phyloP scores from a whole-genome alignment of 92 coral and sea anemone genomes.

The Parazoanthus swiftii region DNA sequence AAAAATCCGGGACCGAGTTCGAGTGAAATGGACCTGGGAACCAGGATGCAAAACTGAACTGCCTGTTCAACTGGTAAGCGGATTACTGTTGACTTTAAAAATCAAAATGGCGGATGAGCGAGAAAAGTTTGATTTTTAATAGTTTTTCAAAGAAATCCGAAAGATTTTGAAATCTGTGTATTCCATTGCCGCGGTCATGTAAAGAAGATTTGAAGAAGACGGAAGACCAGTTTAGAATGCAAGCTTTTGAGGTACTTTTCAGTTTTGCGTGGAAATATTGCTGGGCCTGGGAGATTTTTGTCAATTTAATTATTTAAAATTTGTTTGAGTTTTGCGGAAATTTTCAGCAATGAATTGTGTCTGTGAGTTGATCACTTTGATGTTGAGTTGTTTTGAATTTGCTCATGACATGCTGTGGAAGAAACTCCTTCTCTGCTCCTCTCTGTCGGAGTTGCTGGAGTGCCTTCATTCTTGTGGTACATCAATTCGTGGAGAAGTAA shows the following conservation, averaged over 20 bases:
- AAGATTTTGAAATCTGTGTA: conserved; percentile 7
- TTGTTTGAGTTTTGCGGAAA: conserved; percentile 1
- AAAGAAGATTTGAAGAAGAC: not conserved
- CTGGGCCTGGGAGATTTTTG: conserved; percentile 16
- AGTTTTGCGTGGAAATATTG: conserved; percentile 2
- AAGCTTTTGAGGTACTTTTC: conserved; percentile 15
- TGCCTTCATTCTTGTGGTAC: not conserved
- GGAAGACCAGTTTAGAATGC: conserved; percentile 3
- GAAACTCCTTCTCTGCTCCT: conserved; percentile 17
- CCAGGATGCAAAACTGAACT: no score
- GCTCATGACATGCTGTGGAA: not conserved
- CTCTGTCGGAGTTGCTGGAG: not conserved
- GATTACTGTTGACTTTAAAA: no score
- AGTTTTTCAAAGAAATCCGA: no score
- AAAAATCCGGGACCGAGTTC: no score
- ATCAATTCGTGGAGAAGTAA: conserved; percentile 9
- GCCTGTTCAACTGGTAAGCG: no score
- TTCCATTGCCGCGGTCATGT: not conserved
- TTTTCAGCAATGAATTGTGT: conserved; percentile 15
- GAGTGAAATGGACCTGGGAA: no score
- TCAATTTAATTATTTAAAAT: conserved; percentile 11
- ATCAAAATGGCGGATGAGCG: no score
- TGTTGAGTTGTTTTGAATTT: not conserved
- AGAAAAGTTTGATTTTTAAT: no score
- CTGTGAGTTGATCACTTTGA: conserved; percentile 16